phyloP scores from a whole-genome alignment of 35 echinoderm and acorn worm genomes.

The Stichopus chloronotus region DNA sequence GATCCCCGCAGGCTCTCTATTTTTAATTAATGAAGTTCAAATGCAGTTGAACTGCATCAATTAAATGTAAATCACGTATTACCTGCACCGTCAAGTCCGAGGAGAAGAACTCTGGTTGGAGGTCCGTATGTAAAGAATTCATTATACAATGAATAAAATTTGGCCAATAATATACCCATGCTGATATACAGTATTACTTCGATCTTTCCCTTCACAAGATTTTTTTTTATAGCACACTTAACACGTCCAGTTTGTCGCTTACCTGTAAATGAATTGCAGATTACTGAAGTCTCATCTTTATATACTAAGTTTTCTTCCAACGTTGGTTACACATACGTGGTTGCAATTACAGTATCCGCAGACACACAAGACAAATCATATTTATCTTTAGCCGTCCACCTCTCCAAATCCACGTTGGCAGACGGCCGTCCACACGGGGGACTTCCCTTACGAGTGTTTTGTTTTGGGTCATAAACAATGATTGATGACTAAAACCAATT shows the following conservation, averaged over 20 bases:
- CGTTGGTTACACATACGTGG: background rate
- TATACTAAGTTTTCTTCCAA: background rate
- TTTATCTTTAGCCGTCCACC: background rate
- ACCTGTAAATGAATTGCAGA: background rate
- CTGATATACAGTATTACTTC: background rate
- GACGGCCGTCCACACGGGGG: background rate
- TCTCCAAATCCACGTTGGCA: background rate
- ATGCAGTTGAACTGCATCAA: background rate
- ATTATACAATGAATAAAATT: slow-evolving; percentile 43
- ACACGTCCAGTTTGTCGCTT: background rate
- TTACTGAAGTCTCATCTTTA: background rate
- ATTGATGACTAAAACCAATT: too few relatives aligned
- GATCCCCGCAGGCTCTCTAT: background rate
- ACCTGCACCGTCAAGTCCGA: slow-evolving; percentile 86
- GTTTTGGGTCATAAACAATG: background rate
- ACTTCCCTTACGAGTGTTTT: background rate
- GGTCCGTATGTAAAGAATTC: slow-evolving; percentile 67
- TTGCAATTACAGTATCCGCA: background rate
- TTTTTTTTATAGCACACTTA: background rate
- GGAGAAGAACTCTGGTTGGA: slow-evolving; percentile 73
- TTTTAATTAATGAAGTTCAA: background rate
- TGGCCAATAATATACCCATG: slow-evolving; percentile 65
- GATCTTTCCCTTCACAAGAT: background rate
- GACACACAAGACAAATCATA: background rate
- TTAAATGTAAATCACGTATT: background rate